phyloP scores from a whole-genome alignment of 2,797 vertebrate species.

The Anolis apletophallus region DNA sequence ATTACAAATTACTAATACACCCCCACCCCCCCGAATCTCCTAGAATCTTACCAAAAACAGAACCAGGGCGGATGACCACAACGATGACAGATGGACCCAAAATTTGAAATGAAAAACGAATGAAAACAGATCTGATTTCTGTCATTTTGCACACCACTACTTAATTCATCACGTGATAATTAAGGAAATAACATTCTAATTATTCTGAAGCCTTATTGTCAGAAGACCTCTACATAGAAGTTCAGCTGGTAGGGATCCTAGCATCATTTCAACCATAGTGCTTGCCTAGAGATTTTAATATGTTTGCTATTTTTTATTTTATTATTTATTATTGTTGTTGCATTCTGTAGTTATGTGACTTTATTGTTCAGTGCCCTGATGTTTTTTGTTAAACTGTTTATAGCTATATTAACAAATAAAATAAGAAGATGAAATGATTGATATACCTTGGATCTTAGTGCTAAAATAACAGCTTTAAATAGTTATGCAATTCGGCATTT shows the following conservation, averaged over 20 bases:
- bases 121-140: too few species aligned
- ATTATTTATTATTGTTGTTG: background rate
- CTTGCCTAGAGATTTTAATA: background rate
- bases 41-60: too few species aligned
- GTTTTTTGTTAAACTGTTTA: background rate
- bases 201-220: too few species aligned
- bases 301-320: background rate
- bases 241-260: too few species aligned
- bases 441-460: background rate
- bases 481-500: too few species aligned
- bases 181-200: background rate
- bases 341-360: background rate
- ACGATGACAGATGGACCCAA: too few species aligned
- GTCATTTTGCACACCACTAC: too few species aligned
- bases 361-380: background rate
- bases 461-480: background rate
- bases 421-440: background rate
- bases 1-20: too few species aligned
- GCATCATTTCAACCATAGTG: background rate
- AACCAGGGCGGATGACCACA: too few species aligned
- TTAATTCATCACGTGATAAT: background rate
- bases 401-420: background rate
- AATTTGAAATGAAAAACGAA: too few species aligned
- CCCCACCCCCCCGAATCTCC: too few species aligned
- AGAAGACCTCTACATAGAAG: background rate